Conservation (phyloP, 1,140 invertebrate species). For the Brachionus sp. region DNA sequence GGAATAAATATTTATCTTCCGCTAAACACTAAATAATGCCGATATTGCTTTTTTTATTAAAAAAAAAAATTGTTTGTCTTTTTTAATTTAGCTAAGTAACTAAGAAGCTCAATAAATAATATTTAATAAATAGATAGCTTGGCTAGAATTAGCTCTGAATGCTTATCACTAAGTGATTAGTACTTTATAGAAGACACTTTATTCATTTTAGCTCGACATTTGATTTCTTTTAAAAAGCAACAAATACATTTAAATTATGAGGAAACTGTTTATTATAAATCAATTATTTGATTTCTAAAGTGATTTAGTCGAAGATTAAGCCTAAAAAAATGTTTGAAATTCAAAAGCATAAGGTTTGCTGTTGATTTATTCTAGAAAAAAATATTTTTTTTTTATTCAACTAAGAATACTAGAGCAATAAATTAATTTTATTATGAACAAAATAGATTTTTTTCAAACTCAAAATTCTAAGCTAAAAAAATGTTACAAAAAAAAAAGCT, state of each 20-base stretch:
- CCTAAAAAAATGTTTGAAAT: no score
- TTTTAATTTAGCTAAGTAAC: slow-evolving; percentile 22
- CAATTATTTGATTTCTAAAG: no score
- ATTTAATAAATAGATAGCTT: slow-evolving; percentile 13
- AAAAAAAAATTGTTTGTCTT: neutral
- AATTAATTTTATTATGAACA: no score
- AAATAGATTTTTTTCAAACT: no score
- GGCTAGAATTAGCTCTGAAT: neutral
- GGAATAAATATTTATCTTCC: slow-evolving; percentile 28
- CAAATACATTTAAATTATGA: neutral
- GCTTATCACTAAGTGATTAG: neutral
- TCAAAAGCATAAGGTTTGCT: no score
- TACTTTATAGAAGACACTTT: neutral
- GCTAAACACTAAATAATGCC: neutral
- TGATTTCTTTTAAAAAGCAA: no score
- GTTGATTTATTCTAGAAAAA: no score
- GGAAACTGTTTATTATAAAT: neutral
- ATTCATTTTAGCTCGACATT: neutral
- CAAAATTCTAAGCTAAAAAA: no score
- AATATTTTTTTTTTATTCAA: no score
- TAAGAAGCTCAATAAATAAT: neutral
- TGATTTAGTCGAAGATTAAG: no score
- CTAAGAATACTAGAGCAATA: no score
- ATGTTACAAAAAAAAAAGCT: no score
- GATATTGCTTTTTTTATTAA: neutral